Base-by-base conservation (phyloP, 2,888 invertebrate genomes). In the Beris morrisii region DNA sequence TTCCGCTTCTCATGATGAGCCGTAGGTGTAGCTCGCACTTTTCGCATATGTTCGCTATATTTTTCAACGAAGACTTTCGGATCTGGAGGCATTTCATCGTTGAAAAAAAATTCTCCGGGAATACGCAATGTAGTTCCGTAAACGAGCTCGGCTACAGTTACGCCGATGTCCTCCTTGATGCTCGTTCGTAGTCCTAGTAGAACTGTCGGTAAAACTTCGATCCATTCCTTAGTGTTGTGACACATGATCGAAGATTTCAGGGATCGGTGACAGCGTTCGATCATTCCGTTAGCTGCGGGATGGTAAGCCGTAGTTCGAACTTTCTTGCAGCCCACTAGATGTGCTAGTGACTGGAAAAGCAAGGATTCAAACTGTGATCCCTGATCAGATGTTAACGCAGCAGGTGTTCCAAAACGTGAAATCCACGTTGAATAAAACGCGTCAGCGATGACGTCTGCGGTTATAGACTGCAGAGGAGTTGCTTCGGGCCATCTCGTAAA, bases 211-310 rank as follows among this genome's bases (percentile, higher is more conserved):
- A 56, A 22, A 15, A 56, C 13, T 4, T 56, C 56, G 7, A 6
- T 22, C 54, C 54, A 54, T 31, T 54, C 54, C 2, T 54, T 28
- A 3, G 11, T 31, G 12, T 54, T 54, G 31, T 12, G 54, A 5
- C 54, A 54, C 54, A 54, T 54, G 30, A 54, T 54, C 5, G 54
- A 30, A 9, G 54, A 30, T 71, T 79, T 81, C 48, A 81, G 64
- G 7, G 74, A 73, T 2, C 81, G 71, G 67, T 82, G 80, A 57
- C 76, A 75, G 2, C 78, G 69, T 67, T 82, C 80, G 1, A 81
- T 73, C 61, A 79, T 72, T 1, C 79, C 80, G 63, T 82, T 81
- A 0, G 76, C 70, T 52, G 74, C 72, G 31, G 79, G 75, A 67
- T 79, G 77, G 68, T 78, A 78, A 11, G 76, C 70, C 1, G 77